phyloP scores from a whole-genome alignment of 2,888 invertebrate species.

The Brachyptera putata region DNA sequence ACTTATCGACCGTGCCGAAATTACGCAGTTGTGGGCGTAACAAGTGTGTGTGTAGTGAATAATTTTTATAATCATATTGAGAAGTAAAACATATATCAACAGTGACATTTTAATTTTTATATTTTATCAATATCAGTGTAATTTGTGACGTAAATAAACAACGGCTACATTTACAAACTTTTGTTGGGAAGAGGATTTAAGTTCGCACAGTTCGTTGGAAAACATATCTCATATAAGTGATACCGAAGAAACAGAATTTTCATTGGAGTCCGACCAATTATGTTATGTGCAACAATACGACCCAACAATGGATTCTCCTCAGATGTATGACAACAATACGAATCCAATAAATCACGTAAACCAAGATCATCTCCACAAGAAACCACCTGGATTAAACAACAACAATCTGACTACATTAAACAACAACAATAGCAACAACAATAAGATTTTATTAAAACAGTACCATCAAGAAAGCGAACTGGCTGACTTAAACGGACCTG shows the following conservation, averaged over 20 bases:
- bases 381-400: slow-evolving; percentile 46
- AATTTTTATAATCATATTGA: not conserved
- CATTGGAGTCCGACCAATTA: slow-evolving; percentile 22
- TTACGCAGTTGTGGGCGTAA: slow-evolving; percentile 9
- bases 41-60: not conserved
- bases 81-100: not conserved
- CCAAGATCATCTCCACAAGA: slow-evolving; percentile 47
- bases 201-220: slow-evolving; percentile 12
- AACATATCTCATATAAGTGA: not conserved
- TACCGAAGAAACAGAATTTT: not conserved
- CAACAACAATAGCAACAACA: slow-evolving; percentile 37
- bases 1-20: not conserved
- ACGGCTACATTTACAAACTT: slow-evolving; percentile 27
- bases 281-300: slow-evolving; percentile 27
- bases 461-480: slow-evolving; percentile 66
- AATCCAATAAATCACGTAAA: slow-evolving; percentile 49
- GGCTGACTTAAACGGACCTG: slow-evolving; percentile 85
- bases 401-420: slow-evolving; percentile 26
- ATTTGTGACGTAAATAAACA: too few relatives aligned
- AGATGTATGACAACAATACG: slow-evolving; percentile 75
- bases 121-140: too few relatives aligned
- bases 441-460: slow-evolving; percentile 55
- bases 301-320: slow-evolving; percentile 70
- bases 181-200: slow-evolving; percentile 28
- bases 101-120: too few relatives aligned